A percentile compares a stretch with the other conserved stretches of the same genome.
phyloP scores from a whole-genome alignment of 2,113 vertebrate species.

The Dasyprocta punctata region DNA sequence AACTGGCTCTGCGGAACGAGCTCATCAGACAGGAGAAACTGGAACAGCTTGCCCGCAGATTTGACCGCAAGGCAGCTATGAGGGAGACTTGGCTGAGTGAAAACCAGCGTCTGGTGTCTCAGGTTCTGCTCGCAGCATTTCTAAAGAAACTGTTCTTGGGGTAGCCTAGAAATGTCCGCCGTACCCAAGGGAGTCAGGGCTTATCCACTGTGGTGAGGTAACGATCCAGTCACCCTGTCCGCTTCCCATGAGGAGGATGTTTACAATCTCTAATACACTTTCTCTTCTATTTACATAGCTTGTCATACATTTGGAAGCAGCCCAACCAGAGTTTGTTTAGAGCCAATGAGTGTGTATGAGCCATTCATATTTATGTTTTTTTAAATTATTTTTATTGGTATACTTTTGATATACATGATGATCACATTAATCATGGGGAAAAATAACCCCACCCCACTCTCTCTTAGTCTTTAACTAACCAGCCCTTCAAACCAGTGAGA shows the following conservation, averaged over 20 bases:
- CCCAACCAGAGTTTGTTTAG: conserved; percentile 58
- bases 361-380: not conserved
- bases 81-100: conserved; percentile 99
- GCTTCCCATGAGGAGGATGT: conserved; percentile 58
- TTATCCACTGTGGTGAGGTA: not conserved
- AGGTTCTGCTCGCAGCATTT: conserved; percentile 86
- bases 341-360: conserved; percentile 28
- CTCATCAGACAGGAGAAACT: conserved; percentile 99
- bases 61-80: conserved; percentile 98
- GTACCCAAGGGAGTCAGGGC: not conserved
- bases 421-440: not conserved
- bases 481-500: not conserved
- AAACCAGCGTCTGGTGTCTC: conserved; percentile 97
- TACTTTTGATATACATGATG: not conserved
- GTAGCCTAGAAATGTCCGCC: not conserved
- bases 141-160: not conserved
- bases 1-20: conserved; percentile 97
- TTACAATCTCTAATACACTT: conserved; percentile 25
- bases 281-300: conserved; percentile 53
- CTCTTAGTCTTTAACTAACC: not conserved
- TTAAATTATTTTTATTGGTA: not conserved
- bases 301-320: conserved; percentile 40
- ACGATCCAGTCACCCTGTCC: not conserved
- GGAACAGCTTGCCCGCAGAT: conserved; percentile 97
- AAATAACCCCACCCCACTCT: not conserved